Conservation (phyloP, 2,113 vertebrate genomes). For the Natator depressus region DNA sequence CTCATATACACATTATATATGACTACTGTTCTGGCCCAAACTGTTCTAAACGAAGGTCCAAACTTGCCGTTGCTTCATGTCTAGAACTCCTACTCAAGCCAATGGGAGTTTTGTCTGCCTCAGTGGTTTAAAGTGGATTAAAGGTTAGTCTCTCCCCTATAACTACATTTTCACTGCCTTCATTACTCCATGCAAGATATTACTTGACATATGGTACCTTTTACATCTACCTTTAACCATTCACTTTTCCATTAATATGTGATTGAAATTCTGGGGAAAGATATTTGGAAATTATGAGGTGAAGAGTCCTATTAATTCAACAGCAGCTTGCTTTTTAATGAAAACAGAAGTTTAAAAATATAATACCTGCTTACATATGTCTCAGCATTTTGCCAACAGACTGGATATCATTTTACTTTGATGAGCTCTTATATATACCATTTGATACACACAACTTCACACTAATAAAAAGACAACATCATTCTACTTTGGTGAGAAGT, state of each 20-base stretch:
- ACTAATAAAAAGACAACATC: not conserved
- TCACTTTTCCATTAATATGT: not conserved
- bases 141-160: not conserved
- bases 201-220: not conserved
- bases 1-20: not conserved
- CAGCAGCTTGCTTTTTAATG: constrained; percentile 25
- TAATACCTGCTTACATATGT: not conserved
- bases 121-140: too few species aligned
- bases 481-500: constrained; percentile 9
- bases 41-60: not conserved
- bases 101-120: too few species aligned
- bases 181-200: not conserved
- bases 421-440: constrained; percentile 46
- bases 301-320: not conserved
- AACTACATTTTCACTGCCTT: not conserved
- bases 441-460: not conserved
- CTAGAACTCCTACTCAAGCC: not conserved
- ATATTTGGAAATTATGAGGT: not conserved
- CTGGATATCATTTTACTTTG: constrained; percentile 56
- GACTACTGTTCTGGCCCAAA: not conserved
- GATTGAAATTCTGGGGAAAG: not conserved
- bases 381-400: too few species aligned
- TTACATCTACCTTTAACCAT: not conserved
- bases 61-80: not conserved
- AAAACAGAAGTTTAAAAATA: not conserved